Conservation (phyloP, 1,140 invertebrate species). For the Eumeta japonica region DNA sequence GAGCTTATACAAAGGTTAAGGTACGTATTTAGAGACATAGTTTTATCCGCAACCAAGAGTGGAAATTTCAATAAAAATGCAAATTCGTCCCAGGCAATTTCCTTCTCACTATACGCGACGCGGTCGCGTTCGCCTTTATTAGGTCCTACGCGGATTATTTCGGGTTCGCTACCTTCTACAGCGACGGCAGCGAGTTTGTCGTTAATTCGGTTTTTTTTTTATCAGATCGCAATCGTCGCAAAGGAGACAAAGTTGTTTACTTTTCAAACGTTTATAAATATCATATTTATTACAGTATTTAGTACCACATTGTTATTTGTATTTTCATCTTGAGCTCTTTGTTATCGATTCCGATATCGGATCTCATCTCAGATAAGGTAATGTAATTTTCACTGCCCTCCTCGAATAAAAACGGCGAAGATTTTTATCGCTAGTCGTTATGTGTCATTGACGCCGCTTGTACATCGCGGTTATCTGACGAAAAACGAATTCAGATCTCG, state of each 20-base stretch:
- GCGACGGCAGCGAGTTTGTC: background rate
- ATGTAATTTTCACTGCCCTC: too few relatives aligned
- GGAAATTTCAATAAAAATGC: constrained; percentile 54
- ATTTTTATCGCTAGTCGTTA: too few relatives aligned
- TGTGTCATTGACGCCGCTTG: too few relatives aligned
- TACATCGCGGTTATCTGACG: too few relatives aligned
- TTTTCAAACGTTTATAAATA: background rate
- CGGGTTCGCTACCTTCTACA: constrained; percentile 14
- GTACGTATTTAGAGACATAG: constrained; percentile 45
- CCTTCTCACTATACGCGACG: constrained; percentile 35
- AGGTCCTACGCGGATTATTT: constrained; percentile 34
- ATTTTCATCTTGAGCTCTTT: too few relatives aligned
- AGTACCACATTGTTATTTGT: too few relatives aligned
- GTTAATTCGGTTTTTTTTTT: background rate
- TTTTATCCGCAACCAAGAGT: constrained; percentile 38
- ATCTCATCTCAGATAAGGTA: too few relatives aligned
- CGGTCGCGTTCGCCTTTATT: constrained; percentile 31
- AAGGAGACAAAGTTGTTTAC: background rate
- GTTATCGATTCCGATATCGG: too few relatives aligned
- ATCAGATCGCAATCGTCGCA: background rate
- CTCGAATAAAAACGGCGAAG: too few relatives aligned
- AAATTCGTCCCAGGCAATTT: constrained; percentile 49
- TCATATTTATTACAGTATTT: too few relatives aligned
- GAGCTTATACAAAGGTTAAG: constrained; percentile 36
- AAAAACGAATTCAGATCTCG: too few relatives aligned